phyloP scores from a whole-genome alignment of 92 coral and sea anemone species.

The Muricea muricata region DNA sequence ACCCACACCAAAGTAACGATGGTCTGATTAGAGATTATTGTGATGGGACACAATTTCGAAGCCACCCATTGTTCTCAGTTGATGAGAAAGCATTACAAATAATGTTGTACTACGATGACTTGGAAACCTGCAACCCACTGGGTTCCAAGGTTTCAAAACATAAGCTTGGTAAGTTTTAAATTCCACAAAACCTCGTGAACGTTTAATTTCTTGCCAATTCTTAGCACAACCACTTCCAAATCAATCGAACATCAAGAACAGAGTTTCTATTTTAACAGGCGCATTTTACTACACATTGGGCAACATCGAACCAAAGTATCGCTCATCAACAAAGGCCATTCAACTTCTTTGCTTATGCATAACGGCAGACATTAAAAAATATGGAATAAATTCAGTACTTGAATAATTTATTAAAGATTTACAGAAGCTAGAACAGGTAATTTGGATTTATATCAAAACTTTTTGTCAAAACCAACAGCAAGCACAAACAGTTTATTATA shows the following conservation, averaged over 20 bases:
- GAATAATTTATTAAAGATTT: conserved; percentile 72
- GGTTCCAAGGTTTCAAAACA: conserved; percentile 39
- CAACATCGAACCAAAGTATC: conserved; percentile 50
- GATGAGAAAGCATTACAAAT: conserved; percentile 19
- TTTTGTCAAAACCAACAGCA: not conserved
- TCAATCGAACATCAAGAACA: not conserved
- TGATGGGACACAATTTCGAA: conserved; percentile 7
- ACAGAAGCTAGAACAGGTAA: conserved; percentile 60
- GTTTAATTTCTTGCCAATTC: not conserved
- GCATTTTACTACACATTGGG: conserved; percentile 72
- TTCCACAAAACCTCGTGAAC: not conserved
- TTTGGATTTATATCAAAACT: not conserved
- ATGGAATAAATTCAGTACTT: conserved; percentile 67
- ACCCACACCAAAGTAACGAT: conserved; percentile 26
- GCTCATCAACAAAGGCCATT: conserved; percentile 63
- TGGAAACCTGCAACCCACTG: conserved; percentile 42
- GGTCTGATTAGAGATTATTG: conserved; percentile 29
- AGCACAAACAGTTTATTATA: not conserved
- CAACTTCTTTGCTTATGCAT: conserved; percentile 68
- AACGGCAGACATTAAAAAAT: conserved; percentile 49
- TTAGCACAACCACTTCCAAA: not conserved
- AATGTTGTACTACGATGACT: conserved; percentile 40
- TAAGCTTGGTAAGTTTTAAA: conserved; percentile 5
- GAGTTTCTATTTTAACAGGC: conserved; percentile 32
- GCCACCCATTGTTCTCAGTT: conserved; percentile 36